Evolutionary conservation across 2,797 vertebrate species (phyloP).

Genomic region (Gymnoscopelus microlampas): DNA sequence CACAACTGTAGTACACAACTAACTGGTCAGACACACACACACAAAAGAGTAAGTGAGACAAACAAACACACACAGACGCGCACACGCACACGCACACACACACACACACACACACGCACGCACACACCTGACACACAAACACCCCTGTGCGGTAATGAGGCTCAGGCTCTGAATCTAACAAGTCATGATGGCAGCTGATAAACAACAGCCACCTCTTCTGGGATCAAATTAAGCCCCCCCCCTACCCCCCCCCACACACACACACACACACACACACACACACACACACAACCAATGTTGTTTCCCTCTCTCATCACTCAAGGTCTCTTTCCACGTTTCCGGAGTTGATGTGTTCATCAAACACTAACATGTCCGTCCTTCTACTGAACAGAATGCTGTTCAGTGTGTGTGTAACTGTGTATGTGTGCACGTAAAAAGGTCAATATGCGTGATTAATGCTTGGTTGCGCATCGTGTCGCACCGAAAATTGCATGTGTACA

Average conservation of each 20-base stretch:
- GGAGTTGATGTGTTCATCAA: constrained; percentile 49
- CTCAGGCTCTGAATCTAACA: constrained; percentile 61
- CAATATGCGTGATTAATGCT: background rate
- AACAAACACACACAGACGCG: constrained; percentile 18
- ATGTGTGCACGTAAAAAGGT: background rate
- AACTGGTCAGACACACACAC: too few relatives aligned
- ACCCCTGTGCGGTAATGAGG: constrained; percentile 59
- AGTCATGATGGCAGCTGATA: constrained; percentile 68
- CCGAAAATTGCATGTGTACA: too few relatives aligned
- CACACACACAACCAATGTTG: background rate
- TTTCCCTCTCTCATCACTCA: constrained; percentile 48
- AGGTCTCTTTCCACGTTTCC: constrained; percentile 58
- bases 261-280: too few relatives aligned
- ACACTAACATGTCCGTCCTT: constrained; percentile 31
- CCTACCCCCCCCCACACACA: too few relatives aligned
- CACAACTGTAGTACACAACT: too few relatives aligned
- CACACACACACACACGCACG: constrained; percentile 10
- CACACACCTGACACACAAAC: constrained; percentile 33
- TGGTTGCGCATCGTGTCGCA: too few relatives aligned
- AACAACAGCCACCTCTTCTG: constrained; percentile 56
- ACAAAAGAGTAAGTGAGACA: too few relatives aligned
- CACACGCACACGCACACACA: constrained; percentile 23
- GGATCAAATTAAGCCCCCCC: background rate
- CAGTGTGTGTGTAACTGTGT: constrained; percentile 48
- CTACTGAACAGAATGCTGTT: constrained; percentile 37